Conservation (phyloP, 1,140 invertebrate species). For the Harlomillsia oculata region DNA sequence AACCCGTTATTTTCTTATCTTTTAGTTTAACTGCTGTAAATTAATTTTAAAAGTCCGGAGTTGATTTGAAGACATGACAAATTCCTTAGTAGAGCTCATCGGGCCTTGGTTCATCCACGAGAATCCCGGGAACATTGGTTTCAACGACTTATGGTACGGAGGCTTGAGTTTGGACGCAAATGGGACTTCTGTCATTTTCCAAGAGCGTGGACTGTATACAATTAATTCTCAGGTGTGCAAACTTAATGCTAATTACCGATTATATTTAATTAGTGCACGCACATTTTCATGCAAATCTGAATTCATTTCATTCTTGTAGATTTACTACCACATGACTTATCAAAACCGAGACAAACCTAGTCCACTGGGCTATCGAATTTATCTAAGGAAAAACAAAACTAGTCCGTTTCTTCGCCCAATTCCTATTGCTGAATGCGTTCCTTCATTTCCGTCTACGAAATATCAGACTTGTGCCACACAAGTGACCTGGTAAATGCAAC, state of each 20-base stretch:
- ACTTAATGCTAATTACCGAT: not conserved
- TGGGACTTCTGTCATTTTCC: slow-evolving; percentile 23
- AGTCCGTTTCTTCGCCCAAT: slow-evolving; percentile 3
- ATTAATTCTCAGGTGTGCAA: slow-evolving; percentile 29
- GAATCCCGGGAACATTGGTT: slow-evolving; percentile 18
- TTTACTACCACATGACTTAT: slow-evolving; percentile 20
- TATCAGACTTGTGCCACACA: slow-evolving; percentile 30
- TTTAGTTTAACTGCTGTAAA: not conserved
- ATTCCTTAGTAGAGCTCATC: slow-evolving; percentile 32
- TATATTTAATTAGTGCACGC: no score
- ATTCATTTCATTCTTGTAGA: slow-evolving; percentile 5
- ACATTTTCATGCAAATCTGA: not conserved
- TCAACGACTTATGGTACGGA: slow-evolving; percentile 27
- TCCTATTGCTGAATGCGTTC: slow-evolving; percentile 29
- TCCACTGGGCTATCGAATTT: slow-evolving; percentile 24
- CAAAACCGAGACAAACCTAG: not conserved
- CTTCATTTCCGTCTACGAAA: slow-evolving; percentile 15
- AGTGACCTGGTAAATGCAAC: slow-evolving; percentile 19
- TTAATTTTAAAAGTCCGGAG: not conserved
- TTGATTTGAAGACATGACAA: no score
- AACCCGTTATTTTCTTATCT: not conserved
- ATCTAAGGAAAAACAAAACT: slow-evolving; percentile 9
- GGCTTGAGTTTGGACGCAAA: slow-evolving; percentile 12
- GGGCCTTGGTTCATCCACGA: slow-evolving; percentile 28
- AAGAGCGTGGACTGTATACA: slow-evolving; percentile 27